A percentile compares a stretch with the other conserved stretches of the same genome.
Evolutionary conservation across 2,797 vertebrate genomes (phyloP).

Genomic region (Poliocrania exsul): DNA sequence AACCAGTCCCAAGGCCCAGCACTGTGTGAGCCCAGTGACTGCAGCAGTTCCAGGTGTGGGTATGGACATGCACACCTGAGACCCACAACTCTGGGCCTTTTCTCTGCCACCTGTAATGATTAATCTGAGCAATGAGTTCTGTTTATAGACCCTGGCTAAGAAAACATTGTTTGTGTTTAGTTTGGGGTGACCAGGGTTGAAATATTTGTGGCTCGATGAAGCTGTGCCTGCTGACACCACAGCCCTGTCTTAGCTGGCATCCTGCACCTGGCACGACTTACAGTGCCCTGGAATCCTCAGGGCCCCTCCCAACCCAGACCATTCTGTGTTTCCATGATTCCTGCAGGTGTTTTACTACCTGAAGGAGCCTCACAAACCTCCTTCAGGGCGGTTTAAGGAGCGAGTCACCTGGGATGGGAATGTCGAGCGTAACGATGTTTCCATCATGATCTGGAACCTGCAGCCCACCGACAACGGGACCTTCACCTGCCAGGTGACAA

Average conservation of each 20-base stretch:
- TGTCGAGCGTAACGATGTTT: conserved; percentile 81
- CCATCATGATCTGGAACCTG: conserved; percentile 85
- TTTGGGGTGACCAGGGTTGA: neutral
- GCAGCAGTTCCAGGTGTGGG: no score
- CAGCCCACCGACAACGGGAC: conserved; percentile 91
- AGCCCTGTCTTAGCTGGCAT: neutral
- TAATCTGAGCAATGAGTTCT: neutral
- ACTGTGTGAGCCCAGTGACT: neutral
- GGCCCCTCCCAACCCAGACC: neutral
- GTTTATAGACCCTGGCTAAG: neutral
- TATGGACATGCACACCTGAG: neutral
- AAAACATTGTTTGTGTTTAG: neutral
- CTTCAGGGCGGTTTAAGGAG: conserved; percentile 81
- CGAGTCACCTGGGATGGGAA: conserved; percentile 87
- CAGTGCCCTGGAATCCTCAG: neutral
- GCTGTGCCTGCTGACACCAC: neutral
- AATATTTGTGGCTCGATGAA: neutral
- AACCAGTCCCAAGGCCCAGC: neutral
- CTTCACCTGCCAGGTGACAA: conserved; percentile 91
- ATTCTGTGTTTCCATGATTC: neutral
- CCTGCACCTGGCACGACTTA: neutral
- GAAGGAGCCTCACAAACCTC: conserved; percentile 72
- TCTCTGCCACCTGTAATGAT: fast-evolving
- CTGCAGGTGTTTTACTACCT: conserved; percentile 88
- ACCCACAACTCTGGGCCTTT: neutral